Percentiles rank a stretch among this genome's conserved stretches.
These are phyloP conservation scores for Brachionus paranguensis DNA, from an alignment of 1,140 invertebrate genomes.

Conservation along the genomic window DNA sequence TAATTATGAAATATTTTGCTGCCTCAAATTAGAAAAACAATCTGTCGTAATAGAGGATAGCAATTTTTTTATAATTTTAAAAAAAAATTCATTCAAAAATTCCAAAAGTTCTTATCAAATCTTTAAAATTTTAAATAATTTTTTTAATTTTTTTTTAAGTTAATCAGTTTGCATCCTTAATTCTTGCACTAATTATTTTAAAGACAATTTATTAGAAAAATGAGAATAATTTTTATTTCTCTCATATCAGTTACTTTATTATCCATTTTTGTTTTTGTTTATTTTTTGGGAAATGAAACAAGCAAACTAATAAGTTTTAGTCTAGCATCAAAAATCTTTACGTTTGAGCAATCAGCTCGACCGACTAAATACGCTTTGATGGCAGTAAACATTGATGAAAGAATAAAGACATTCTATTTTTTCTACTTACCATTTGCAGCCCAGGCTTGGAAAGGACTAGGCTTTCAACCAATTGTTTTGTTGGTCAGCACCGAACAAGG, in stretches of 20 bases:
- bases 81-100: too few species aligned
- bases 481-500: neutral
- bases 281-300: neutral
- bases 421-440: slow-evolving; percentile 19
- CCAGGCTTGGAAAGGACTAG: neutral
- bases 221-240: neutral
- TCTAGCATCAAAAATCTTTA: neutral
- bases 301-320: neutral
- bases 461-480: neutral
- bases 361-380: neutral
- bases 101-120: too few species aligned
- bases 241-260: neutral
- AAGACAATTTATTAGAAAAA: neutral
- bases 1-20: too few species aligned
- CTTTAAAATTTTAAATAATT: too few species aligned
- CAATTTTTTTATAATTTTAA: too few species aligned
- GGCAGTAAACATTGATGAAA: neutral
- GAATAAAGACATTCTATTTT: neutral
- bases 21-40: too few species aligned
- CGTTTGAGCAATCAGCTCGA: neutral
- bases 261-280: neutral
- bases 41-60: too few species aligned
- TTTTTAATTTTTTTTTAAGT: too few species aligned
- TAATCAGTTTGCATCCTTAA: too few species aligned
- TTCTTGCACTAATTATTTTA: too few species aligned